Evolutionary conservation across 1,140 invertebrate genomes (phyloP).

Genomic region (Euborellia annulipes): DNA sequence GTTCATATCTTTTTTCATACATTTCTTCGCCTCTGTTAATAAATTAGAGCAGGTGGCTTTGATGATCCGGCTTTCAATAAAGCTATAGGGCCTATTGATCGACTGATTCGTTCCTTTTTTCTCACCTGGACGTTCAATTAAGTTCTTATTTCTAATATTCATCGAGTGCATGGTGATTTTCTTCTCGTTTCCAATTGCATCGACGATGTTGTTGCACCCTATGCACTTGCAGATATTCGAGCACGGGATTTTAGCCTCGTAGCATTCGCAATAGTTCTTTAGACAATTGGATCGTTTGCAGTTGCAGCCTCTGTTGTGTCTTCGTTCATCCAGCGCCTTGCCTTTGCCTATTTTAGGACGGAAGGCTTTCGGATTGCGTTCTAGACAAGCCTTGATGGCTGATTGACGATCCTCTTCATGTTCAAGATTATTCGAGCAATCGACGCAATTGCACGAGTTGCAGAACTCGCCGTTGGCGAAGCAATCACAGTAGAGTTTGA

Average conservation of each 20-base stretch:
- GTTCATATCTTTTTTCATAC: too few species aligned
- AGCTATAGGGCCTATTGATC: too few species aligned
- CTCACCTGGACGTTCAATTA: too few species aligned
- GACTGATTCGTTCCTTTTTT: too few species aligned
- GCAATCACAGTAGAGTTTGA: slow-evolving; percentile 57
- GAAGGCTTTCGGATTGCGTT: slow-evolving; percentile 43
- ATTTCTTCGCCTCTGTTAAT: too few species aligned
- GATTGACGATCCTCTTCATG: slow-evolving; percentile 47
- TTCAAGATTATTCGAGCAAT: slow-evolving; percentile 48
- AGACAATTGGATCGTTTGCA: slow-evolving; percentile 52
- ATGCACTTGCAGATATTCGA: slow-evolving; percentile 1
- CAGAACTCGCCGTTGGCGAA: slow-evolving; percentile 61
- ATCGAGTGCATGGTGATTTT: too few species aligned
- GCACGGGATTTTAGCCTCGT: slow-evolving; percentile 55
- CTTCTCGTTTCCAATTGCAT: not conserved
- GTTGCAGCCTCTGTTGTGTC: slow-evolving; percentile 57
- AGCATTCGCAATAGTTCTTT: slow-evolving; percentile 62
- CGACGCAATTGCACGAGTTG: slow-evolving; percentile 49
- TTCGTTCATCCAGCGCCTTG: slow-evolving; percentile 25
- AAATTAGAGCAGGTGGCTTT: too few species aligned
- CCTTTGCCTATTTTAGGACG: slow-evolving; percentile 48
- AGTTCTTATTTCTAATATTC: too few species aligned
- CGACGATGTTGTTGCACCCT: not conserved
- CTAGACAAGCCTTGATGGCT: slow-evolving; percentile 4
- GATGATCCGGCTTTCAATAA: too few species aligned